phyloP scores from a whole-genome alignment of 2,113 vertebrate genomes.

The Pogonocichla stellata region DNA sequence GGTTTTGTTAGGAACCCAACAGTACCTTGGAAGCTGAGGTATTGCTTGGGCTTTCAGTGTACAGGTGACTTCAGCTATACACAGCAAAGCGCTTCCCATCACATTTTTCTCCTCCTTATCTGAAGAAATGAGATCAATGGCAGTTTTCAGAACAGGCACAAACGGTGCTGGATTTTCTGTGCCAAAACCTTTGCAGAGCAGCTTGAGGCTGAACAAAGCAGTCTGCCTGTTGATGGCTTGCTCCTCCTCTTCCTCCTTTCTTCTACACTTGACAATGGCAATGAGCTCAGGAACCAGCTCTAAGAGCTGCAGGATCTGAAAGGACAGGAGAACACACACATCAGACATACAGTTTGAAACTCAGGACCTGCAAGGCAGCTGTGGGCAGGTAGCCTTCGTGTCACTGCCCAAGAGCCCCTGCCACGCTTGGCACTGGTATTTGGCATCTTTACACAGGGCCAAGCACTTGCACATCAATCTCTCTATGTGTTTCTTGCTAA shows the following conservation, averaged over 20 bases:
- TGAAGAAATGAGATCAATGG: slow-evolving; percentile 74
- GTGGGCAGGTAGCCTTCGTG: rapidly evolving
- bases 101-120: slow-evolving; percentile 89
- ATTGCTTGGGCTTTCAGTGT: slow-evolving; percentile 84
- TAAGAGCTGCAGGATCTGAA: slow-evolving; percentile 82
- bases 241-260: slow-evolving; percentile 77
- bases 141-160: slow-evolving; percentile 78
- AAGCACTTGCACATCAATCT: not conserved
- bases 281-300: slow-evolving; percentile 83
- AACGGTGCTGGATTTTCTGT: slow-evolving; percentile 75
- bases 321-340: not conserved
- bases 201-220: slow-evolving; percentile 91
- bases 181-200: slow-evolving; percentile 91
- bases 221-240: slow-evolving; percentile 93
- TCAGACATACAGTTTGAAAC: not conserved
- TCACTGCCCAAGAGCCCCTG: not conserved
- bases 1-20: not conserved
- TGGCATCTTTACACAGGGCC: rapidly evolving
- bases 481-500: not conserved
- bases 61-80: slow-evolving; percentile 85
- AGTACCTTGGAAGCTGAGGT: slow-evolving; percentile 91
- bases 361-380: not conserved
- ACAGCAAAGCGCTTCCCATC: slow-evolving; percentile 88
- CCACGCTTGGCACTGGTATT: not conserved
- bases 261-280: slow-evolving; percentile 72